A percentile compares a stretch with the other conserved stretches of the same genome.
These are phyloP conservation scores for Bilobella aurantiaca DNA, from an alignment of 1,140 invertebrate species.

Conservation along the genomic window DNA sequence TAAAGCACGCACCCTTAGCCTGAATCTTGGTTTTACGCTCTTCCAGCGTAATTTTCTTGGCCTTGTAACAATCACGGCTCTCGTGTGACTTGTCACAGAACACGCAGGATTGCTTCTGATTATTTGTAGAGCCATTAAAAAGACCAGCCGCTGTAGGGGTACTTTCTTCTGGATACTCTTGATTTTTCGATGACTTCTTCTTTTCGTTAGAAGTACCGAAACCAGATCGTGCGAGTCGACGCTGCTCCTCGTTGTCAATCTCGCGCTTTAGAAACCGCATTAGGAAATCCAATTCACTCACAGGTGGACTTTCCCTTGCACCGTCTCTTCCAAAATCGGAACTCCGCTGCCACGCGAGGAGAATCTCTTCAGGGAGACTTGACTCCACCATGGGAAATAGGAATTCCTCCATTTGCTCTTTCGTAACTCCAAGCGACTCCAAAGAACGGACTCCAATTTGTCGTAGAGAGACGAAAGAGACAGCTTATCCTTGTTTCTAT, in stretches of 20 bases:
- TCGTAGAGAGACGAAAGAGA: conserved; percentile 28
- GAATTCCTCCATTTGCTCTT: conserved; percentile 37
- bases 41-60: not conserved
- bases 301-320: conserved; percentile 1
- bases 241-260: conserved; percentile 34
- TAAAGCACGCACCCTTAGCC: not conserved
- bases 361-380: conserved; percentile 36
- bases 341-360: conserved; percentile 34
- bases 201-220: conserved; percentile 12
- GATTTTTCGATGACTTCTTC: not conserved
- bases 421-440: conserved; percentile 38
- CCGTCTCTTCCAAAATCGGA: not conserved
- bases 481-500: conserved; percentile 17
- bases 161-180: not conserved
- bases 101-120: not conserved
- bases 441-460: conserved; percentile 35
- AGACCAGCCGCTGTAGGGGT: conserved; percentile 5
- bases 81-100: conserved; percentile 3
- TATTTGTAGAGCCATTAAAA: not conserved
- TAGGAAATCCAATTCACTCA: conserved; percentile 18
- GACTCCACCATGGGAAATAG: conserved; percentile 38
- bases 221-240: conserved; percentile 25
- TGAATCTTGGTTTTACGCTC: not conserved
- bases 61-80: not conserved
- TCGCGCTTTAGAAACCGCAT: conserved; percentile 21